Conservation (phyloP, 2,888 invertebrate species). For the Pristionchus japonicus region DNA sequence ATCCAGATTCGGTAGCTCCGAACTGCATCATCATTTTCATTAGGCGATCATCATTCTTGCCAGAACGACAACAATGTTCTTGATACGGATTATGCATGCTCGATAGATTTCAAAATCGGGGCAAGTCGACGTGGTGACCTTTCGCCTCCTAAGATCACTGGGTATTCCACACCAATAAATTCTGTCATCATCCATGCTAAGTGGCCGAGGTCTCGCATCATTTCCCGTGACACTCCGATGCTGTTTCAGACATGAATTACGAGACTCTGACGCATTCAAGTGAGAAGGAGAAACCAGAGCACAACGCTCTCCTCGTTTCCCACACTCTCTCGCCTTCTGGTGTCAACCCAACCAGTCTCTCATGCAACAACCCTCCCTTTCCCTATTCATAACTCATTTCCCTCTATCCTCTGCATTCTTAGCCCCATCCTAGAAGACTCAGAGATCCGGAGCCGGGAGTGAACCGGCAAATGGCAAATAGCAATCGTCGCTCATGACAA, state of each 20-base stretch:
- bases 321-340: not conserved
- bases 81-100: too few relatives aligned
- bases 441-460: not conserved
- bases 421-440: not conserved
- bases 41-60: too few relatives aligned
- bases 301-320: not conserved
- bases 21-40: too few relatives aligned
- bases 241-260: slow-evolving; percentile 13
- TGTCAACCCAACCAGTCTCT: not conserved
- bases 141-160: not conserved
- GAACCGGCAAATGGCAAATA: not conserved
- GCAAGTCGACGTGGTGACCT: too few relatives aligned
- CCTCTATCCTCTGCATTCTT: not conserved
- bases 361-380: not conserved
- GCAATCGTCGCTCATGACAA: slow-evolving; percentile 34
- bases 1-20: too few relatives aligned
- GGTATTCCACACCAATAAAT: not conserved
- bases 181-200: not conserved
- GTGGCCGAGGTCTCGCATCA: not conserved
- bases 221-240: not conserved
- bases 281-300: not conserved
- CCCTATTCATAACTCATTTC: slow-evolving; percentile 5
- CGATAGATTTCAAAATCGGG: too few relatives aligned
- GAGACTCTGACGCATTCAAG: not conserved
- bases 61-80: too few relatives aligned